Evolutionary conservation across 2,797 vertebrate species (phyloP), one percentile per base, ranked within the genome.

Genomic region (Podarcis lilfordi): DNA sequence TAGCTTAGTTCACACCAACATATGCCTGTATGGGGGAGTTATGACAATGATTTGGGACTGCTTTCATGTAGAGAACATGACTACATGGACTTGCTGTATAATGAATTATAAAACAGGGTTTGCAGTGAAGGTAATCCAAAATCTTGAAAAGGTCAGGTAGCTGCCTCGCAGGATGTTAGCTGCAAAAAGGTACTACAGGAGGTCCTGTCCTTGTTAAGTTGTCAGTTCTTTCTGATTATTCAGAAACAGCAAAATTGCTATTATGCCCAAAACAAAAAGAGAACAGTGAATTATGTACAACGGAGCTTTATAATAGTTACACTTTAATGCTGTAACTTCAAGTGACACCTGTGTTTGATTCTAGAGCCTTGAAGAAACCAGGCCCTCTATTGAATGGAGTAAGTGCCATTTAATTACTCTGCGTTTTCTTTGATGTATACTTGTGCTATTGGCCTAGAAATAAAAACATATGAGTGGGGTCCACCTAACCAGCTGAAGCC

Each of bases 381-480:
- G 68, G 27, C 83, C 91, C 88, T 92, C 66, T 88, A 84, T 87
- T 89, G 85, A 93, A 85, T 74, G 86, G 79, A 68, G 87, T 87
- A 82, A 80, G 43, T 80, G 90, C 45, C 80, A 74, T 92, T 94
- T 94, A 66, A 80, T 91, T 91, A 88, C 50, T 13, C 11, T 50
- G 50, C 0, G 11, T 50, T 50, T 50, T 50, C 50, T 55, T 55
- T 55, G 15, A 55, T 15, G 13, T 93, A 92, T 89, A 78, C 86
- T 77, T 29, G 35, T 88, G 80, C 85, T 89, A 1, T 88, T 80
- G 84, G 84, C 79, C 40, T 92, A 89, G 88, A 78, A 85, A 92
- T 55, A 92, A 59, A 92, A 91, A 94, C 90, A 68, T 88, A 93
- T 91, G 91, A 95, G 83, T 89, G 91, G 85, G 88, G 50, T 55